Evolutionary conservation across 1,140 invertebrate species (phyloP).

Genomic region (Lysiphlebus fabarum): DNA sequence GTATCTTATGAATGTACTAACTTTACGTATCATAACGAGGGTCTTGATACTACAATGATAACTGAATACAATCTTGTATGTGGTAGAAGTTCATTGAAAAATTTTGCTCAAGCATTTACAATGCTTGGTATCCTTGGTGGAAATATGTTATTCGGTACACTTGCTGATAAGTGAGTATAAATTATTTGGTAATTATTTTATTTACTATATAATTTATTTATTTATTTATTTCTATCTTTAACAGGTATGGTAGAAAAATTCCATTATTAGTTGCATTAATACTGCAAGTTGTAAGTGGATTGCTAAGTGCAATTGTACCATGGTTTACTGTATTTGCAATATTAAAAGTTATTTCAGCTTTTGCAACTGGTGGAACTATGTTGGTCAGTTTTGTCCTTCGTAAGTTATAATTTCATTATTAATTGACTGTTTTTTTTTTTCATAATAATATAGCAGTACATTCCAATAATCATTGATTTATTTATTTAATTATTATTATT

Average conservation of each 20-base stretch:
- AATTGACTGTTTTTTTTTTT: not conserved
- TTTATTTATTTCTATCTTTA: conserved; percentile 27
- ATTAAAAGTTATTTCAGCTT: conserved; percentile 66
- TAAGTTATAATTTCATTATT: conserved; percentile 35
- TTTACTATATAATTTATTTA: not conserved
- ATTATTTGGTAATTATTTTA: not conserved
- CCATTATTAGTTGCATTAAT: conserved; percentile 65
- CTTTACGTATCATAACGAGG: no score
- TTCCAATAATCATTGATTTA: conserved; percentile 6
- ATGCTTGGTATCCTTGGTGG: conserved; percentile 74
- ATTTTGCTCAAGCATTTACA: conserved; percentile 69
- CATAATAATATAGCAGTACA: conserved; percentile 4
- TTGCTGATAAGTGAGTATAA: conserved; percentile 66
- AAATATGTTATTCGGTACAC: conserved; percentile 69
- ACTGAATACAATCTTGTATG: conserved; percentile 61
- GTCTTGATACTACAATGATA: conserved; percentile 4
- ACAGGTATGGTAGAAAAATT: conserved; percentile 67
- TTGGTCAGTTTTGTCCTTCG: conserved; percentile 65
- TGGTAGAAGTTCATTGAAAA: conserved; percentile 60
- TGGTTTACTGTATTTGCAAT: conserved; percentile 68
- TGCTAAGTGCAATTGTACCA: conserved; percentile 63
- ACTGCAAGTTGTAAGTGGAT: conserved; percentile 63
- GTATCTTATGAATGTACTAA: no score
- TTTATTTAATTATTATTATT: conserved; percentile 16
- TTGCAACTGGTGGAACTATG: conserved; percentile 67